Evolutionary conservation across 2,797 vertebrate species (phyloP).

Genomic region (Percopsis omiscomaycus): DNA sequence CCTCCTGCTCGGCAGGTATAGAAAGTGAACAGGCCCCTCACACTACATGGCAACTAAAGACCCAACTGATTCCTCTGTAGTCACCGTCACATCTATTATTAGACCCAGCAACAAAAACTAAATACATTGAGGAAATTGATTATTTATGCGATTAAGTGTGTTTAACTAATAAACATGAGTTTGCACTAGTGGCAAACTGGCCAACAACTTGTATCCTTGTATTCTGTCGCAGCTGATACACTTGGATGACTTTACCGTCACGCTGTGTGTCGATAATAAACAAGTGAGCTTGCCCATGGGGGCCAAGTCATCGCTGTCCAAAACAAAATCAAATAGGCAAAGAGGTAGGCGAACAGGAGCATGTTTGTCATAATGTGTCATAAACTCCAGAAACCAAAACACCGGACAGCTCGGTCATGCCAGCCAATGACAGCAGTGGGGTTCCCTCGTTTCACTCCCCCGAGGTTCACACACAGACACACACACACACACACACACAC

Average conservation of each 20-base stretch:
- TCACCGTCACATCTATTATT: conserved; percentile 58
- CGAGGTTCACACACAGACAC: conserved; percentile 43
- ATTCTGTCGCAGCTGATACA: neutral
- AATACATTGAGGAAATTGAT: conserved; percentile 38
- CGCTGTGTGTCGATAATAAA: conserved; percentile 26
- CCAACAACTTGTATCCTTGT: conserved; percentile 12
- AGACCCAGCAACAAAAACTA: conserved; percentile 34
- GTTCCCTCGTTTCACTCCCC: conserved; percentile 63
- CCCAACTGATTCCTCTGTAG: conserved; percentile 40
- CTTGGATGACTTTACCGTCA: conserved; percentile 11
- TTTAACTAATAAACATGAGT: conserved; percentile 11
- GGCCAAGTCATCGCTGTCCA: conserved; percentile 43
- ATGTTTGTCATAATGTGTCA: conserved; percentile 56
- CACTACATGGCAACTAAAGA: conserved; percentile 39
- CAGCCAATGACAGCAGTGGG: conserved; percentile 63
- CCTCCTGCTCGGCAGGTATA: conserved; percentile 21
- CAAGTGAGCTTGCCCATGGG: conserved; percentile 31
- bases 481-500: conserved; percentile 9
- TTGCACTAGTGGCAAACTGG: conserved; percentile 14
- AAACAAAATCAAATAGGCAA: conserved; percentile 45
- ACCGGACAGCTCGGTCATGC: conserved; percentile 57
- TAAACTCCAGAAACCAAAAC: conserved; percentile 32
- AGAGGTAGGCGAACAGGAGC: conserved; percentile 53
- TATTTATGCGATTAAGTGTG: conserved; percentile 11
- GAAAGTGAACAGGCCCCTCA: conserved; percentile 22